Conservation (phyloP, 2,888 invertebrate species). For the Meta bourneti region DNA sequence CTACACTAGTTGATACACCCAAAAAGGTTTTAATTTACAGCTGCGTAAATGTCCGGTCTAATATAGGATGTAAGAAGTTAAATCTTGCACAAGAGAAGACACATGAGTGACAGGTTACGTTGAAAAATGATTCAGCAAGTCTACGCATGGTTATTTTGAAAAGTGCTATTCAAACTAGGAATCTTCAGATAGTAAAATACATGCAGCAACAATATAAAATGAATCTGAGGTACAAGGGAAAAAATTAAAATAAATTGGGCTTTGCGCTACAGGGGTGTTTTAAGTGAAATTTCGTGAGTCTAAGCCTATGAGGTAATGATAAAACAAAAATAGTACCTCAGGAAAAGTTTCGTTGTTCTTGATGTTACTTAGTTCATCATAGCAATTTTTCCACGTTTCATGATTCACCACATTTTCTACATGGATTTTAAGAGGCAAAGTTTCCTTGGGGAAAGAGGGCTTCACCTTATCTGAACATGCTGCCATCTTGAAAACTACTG, state of each 20-base stretch:
- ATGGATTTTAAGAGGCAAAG: slow-evolving; percentile 45
- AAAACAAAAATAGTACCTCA: slow-evolving; percentile 44
- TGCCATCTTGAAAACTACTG: slow-evolving; percentile 76
- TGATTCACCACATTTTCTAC: slow-evolving; percentile 47
- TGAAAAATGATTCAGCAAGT: slow-evolving; percentile 49
- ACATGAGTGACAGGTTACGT: slow-evolving; percentile 21
- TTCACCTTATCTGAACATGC: slow-evolving; percentile 71
- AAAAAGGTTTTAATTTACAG: too few species aligned
- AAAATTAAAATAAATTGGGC: not conserved
- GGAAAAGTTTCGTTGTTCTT: slow-evolving; percentile 45
- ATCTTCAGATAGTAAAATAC: not conserved
- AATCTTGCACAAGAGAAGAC: not conserved
- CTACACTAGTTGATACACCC: too few species aligned
- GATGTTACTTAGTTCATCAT: slow-evolving; percentile 37
- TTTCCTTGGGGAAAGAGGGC: slow-evolving; percentile 64
- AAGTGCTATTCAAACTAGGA: not conserved
- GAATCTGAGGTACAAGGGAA: not conserved
- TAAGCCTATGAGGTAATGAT: slow-evolving; percentile 56
- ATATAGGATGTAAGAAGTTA: too few species aligned
- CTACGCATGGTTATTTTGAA: not conserved
- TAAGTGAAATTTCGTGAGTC: slow-evolving; percentile 24
- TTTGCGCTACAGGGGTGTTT: slow-evolving; percentile 49
- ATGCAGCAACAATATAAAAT: not conserved
- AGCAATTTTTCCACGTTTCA: slow-evolving; percentile 54
- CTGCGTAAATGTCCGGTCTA: too few species aligned